A percentile compares a stretch with the other conserved stretches of the same genome.
Evolutionary conservation across 2,797 vertebrate genomes (phyloP).

Genomic region (Pristis pectinata): DNA sequence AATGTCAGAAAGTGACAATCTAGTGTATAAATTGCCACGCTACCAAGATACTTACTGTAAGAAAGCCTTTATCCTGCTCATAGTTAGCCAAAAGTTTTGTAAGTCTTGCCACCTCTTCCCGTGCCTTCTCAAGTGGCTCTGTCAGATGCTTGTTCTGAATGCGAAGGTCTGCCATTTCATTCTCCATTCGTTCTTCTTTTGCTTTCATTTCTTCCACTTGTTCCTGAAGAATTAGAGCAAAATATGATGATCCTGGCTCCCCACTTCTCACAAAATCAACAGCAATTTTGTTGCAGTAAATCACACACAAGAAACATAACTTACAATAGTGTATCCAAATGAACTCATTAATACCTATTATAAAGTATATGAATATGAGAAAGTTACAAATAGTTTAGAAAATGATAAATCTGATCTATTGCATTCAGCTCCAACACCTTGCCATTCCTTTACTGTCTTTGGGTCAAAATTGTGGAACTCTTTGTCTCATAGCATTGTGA

Average conservation of each 20-base stretch:
- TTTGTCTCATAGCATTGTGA: too few species aligned
- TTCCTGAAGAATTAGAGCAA: conserved; percentile 52
- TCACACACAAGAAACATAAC: background rate
- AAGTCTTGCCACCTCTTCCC: conserved; percentile 55
- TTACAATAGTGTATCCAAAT: background rate
- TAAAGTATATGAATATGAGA: background rate
- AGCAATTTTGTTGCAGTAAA: background rate
- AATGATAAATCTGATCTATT: background rate
- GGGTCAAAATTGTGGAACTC: too few species aligned
- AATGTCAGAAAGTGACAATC: background rate
- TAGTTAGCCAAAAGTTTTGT: conserved; percentile 60
- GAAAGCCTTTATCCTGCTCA: conserved; percentile 59
- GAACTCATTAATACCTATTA: background rate
- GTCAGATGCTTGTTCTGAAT: conserved; percentile 60
- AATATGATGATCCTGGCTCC: background rate
- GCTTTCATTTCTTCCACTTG: conserved; percentile 61
- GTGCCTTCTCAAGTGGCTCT: conserved; percentile 58
- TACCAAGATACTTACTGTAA: conserved; percentile 46
- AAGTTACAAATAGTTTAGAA: background rate
- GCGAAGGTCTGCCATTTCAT: conserved; percentile 56
- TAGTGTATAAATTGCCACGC: background rate
- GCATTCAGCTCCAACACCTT: background rate
- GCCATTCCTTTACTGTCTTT: too few species aligned
- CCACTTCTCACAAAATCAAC: background rate
- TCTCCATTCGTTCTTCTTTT: conserved; percentile 58